Conservation (phyloP, 2,888 invertebrate genomes). For the Xylota sylvarum region DNA sequence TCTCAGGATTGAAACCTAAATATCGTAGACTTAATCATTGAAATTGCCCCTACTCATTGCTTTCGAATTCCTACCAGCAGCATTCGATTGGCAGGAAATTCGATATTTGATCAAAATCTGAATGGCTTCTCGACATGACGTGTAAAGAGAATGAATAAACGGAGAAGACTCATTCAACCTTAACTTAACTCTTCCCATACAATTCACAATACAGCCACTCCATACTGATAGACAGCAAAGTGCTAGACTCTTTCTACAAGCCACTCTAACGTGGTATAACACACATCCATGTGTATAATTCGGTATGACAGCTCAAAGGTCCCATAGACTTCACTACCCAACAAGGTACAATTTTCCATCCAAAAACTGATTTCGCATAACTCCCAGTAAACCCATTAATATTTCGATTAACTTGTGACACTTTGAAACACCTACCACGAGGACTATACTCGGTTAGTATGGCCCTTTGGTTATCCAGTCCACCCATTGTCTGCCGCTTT, state of each 20-base stretch:
- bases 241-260: background rate
- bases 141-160: too few species aligned
- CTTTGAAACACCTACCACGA: slow-evolving; percentile 62
- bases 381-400: slow-evolving; percentile 75
- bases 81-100: too few species aligned
- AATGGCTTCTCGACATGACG: too few species aligned
- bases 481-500: slow-evolving; percentile 53
- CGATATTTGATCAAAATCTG: too few species aligned
- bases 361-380: slow-evolving; percentile 40
- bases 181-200: too few species aligned
- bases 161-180: too few species aligned
- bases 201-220: background rate
- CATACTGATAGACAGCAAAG: background rate
- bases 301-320: slow-evolving; percentile 37
- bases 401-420: slow-evolving; percentile 78
- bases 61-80: too few species aligned
- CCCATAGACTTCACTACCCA: background rate
- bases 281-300: slow-evolving; percentile 5
- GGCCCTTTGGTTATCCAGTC: background rate
- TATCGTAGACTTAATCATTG: too few species aligned
- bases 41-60: too few species aligned
- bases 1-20: too few species aligned
- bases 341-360: slow-evolving; percentile 50
- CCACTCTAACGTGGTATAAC: slow-evolving; percentile 29
- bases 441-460: background rate